phyloP scores from a whole-genome alignment of 2,888 invertebrate genomes.

The Bombyx huttoni region DNA sequence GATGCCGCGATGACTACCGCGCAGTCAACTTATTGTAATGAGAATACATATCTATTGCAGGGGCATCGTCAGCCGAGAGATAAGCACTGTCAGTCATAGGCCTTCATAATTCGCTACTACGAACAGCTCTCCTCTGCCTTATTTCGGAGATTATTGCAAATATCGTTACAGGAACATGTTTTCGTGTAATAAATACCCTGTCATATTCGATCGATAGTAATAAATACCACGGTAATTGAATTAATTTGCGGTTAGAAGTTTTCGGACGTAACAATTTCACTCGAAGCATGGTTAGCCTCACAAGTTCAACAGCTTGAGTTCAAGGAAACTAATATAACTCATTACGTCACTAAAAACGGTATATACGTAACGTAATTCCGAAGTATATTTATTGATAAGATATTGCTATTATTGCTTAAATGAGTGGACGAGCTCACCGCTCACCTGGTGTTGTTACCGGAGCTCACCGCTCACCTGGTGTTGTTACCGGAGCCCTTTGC shows the following conservation, averaged over 20 bases:
- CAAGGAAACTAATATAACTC: slow-evolving; percentile 23
- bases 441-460: too few species aligned
- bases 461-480: background rate
- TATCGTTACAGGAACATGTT: too few species aligned
- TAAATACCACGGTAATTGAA: slow-evolving; percentile 11
- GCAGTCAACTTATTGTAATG: too few species aligned
- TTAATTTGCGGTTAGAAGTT: slow-evolving; percentile 23
- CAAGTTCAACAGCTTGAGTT: slow-evolving; percentile 19
- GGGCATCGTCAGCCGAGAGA: too few species aligned
- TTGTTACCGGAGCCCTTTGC: background rate
- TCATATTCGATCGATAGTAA: background rate
- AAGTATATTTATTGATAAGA: background rate
- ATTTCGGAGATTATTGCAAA: too few species aligned
- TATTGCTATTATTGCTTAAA: background rate
- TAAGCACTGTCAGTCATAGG: too few species aligned
- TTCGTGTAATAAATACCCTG: background rate
- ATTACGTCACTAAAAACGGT: slow-evolving; percentile 13
- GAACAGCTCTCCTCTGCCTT: too few species aligned
- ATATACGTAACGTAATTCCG: too few species aligned
- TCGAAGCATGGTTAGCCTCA: slow-evolving; percentile 21
- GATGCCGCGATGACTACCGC: too few species aligned
- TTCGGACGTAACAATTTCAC: slow-evolving; percentile 21
- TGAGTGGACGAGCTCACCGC: too few species aligned
- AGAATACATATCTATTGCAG: too few species aligned
- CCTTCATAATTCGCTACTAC: too few species aligned